phyloP scores from a whole-genome alignment of 2,888 invertebrate species.

The Melinaea menophilus region DNA sequence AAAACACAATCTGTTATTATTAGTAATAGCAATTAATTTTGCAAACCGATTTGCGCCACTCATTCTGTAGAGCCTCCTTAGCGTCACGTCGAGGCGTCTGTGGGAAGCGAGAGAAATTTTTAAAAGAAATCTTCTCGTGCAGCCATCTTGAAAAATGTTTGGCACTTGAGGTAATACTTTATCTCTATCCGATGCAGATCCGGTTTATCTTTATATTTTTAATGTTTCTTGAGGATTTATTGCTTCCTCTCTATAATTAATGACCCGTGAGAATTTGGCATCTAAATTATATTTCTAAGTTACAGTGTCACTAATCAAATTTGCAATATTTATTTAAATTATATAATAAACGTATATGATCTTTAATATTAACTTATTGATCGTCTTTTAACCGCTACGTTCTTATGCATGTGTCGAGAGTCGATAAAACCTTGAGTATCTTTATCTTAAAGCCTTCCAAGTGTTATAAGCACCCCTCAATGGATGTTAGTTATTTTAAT shows the following conservation, averaged over 20 bases:
- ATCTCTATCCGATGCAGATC: slow-evolving; percentile 35
- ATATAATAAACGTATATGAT: neutral
- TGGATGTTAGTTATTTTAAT: too few species aligned
- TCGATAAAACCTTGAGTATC: neutral
- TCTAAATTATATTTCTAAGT: slow-evolving; percentile 35
- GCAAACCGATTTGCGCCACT: slow-evolving; percentile 12
- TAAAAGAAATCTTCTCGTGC: slow-evolving; percentile 27
- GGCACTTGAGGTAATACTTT: slow-evolving; percentile 27
- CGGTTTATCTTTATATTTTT: slow-evolving; percentile 44
- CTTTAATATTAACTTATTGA: neutral
- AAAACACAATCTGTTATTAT: slow-evolving; percentile 29
- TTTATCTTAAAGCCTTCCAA: neutral
- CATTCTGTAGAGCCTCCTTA: neutral
- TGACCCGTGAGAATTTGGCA: slow-evolving; percentile 39
- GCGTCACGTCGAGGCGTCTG: neutral
- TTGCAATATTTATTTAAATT: neutral
- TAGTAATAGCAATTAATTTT: slow-evolving; percentile 42
- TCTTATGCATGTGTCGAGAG: neutral
- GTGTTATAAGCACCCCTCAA: neutral
- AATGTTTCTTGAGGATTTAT: slow-evolving; percentile 48
- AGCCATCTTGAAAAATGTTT: slow-evolving; percentile 27
- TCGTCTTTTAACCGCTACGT: neutral
- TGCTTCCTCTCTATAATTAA: slow-evolving; percentile 52
- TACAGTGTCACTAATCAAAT: slow-evolving; percentile 2
- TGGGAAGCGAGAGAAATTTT: slow-evolving; percentile 22